Conservation (phyloP, 1,140 invertebrate genomes). For the Thereuonema tuberculata region DNA sequence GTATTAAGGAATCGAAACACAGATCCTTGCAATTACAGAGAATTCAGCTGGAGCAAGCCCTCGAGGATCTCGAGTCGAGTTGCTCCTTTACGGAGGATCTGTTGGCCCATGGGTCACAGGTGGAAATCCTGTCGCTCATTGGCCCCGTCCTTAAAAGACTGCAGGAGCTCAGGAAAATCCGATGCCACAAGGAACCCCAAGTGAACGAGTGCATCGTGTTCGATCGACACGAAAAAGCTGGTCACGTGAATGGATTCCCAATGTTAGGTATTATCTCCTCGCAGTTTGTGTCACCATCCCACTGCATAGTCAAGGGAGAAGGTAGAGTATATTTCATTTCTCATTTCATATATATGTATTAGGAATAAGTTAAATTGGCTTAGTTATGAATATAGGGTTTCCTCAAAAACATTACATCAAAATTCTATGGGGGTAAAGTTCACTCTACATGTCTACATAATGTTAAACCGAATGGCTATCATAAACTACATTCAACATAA, state of each 20-base stretch:
- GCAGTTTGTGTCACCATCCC: conserved; percentile 25
- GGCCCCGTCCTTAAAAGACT: conserved; percentile 12
- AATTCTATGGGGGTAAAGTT: too few relatives aligned
- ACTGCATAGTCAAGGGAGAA: conserved; percentile 21
- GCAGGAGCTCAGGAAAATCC: conserved; percentile 11
- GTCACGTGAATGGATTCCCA: conserved; percentile 21
- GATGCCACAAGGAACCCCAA: not conserved
- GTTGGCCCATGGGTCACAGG: conserved; percentile 44
- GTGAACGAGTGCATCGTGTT: not conserved
- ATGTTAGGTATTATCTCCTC: conserved; percentile 26
- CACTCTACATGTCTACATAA: too few relatives aligned
- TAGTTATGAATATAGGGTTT: too few relatives aligned
- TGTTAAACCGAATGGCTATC: too few relatives aligned
- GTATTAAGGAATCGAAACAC: conserved; percentile 25
- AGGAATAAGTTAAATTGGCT: too few relatives aligned
- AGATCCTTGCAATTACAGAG: conserved; percentile 16
- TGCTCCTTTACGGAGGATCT: conserved; percentile 46
- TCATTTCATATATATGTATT: too few relatives aligned
- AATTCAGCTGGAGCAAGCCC: conserved; percentile 15
- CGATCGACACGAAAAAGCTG: conserved; percentile 18
- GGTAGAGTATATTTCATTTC: conserved; percentile 16
- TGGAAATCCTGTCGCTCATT: conserved; percentile 19
- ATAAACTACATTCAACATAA: too few relatives aligned
- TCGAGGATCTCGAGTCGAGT: conserved; percentile 29
- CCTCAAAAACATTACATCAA: too few relatives aligned